Base-by-base conservation (phyloP, 2,113 vertebrate species). In the Motacilla tschutschensis region DNA sequence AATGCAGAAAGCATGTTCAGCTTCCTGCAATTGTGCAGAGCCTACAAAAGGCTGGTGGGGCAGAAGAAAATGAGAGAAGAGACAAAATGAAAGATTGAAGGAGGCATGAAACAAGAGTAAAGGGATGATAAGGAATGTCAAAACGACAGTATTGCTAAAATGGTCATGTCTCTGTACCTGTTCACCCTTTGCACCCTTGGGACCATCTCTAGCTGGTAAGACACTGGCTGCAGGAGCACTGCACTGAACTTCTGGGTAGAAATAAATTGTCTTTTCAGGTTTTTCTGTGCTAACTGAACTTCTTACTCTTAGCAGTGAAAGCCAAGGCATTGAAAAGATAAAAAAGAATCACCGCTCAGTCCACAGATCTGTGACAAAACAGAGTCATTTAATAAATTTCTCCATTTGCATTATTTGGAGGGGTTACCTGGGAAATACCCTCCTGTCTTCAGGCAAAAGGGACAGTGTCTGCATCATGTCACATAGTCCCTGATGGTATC, bases 111-210 rank as follows among this genome's bases (percentile, higher is more conserved):
- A 80, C 18, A 48, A 75, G 26, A 55, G 5, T 35, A 35, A 58
- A 44, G 17, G 17, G 38, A 59, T 58, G 20, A 25, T 14, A 75
- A 51, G 10, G 19, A 46, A 1, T 14, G 19, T n/a, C 26, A 81
- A 63, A 90, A 64, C 21, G 28, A 33, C 10, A 80, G 8, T 33
- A 12, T 4, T 71, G 6, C 22, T 83, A 64, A 64, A 51, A 28
- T 44, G 13, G 43, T 77, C 12, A 43, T 28, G 48, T 8, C 6
- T 58, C 41, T 22, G 40, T 89, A 82, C 69, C 85, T 85, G n/a
- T 15, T 92, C 48, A 75, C 60, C 80, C 22, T 90, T 85, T 76
- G 84, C 72, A 65, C 66, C 54, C 79, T 92, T 83, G 33, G 35
- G 17, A 35, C 64, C 75, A 57, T 36, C 72, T 85, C 78, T 89